Percentiles rank a stretch among this genome's conserved stretches.
phyloP scores from a whole-genome alignment of 2,113 vertebrate species.

The Camarhynchus parvulus region DNA sequence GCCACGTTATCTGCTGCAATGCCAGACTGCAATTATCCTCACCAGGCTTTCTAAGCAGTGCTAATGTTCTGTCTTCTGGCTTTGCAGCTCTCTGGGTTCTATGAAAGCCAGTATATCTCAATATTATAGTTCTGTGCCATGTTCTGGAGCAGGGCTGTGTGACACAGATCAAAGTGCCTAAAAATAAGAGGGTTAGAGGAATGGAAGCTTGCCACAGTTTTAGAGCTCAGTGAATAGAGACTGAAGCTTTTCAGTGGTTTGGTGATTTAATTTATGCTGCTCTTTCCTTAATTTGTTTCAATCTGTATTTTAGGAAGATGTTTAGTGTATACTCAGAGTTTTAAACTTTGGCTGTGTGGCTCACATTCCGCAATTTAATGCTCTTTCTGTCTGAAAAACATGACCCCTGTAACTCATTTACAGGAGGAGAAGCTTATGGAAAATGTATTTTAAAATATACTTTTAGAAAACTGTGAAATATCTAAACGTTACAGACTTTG shows the following conservation, averaged over 20 bases:
- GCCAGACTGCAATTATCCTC: background rate
- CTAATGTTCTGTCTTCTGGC: background rate
- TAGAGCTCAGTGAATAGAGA: background rate
- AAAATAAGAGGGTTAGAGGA: background rate
- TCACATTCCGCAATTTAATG: background rate
- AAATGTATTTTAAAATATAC: background rate
- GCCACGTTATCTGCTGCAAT: background rate
- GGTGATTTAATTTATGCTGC: background rate
- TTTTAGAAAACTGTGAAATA: background rate
- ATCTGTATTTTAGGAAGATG: background rate
- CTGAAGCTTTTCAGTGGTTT: background rate
- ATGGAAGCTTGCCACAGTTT: background rate
- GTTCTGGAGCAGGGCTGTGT: background rate
- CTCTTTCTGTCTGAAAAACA: background rate
- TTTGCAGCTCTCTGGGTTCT: background rate
- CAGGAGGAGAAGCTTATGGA: background rate
- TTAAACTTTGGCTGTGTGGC: background rate
- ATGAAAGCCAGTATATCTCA: accelerated
- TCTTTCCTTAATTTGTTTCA: background rate
- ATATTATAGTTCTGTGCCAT: accelerated
- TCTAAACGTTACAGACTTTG: background rate
- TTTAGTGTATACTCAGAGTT: background rate
- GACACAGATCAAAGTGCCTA: background rate
- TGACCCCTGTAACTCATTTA: background rate
- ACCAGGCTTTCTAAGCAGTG: background rate